A percentile compares a stretch with the other conserved stretches of the same genome.
Conservation (phyloP, 2,888 invertebrate genomes). For the Vanessa cardui region DNA sequence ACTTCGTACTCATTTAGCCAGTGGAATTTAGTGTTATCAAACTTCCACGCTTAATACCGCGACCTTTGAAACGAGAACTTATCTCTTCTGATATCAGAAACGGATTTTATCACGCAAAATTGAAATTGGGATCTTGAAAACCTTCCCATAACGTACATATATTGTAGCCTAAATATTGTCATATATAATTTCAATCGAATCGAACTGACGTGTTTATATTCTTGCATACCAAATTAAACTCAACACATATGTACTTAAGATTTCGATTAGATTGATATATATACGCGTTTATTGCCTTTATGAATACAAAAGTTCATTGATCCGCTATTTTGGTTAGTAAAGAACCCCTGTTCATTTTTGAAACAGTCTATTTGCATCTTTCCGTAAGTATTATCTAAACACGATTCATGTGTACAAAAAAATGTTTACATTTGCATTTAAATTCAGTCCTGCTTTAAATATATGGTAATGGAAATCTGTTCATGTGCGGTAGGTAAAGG, state of each 20-base stretch:
- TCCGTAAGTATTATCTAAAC: slow-evolving; percentile 58
- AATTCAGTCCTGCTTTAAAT: slow-evolving; percentile 35
- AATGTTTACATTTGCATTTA: slow-evolving; percentile 38
- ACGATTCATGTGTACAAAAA: slow-evolving; percentile 39
- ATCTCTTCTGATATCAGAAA: slow-evolving; percentile 58
- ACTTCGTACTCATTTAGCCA: slow-evolving; percentile 46
- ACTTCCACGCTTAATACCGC: slow-evolving; percentile 62
- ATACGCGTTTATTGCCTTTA: slow-evolving; percentile 29
- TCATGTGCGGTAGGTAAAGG: slow-evolving; percentile 23
- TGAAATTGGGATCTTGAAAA: slow-evolving; percentile 39
- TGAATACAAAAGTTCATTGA: slow-evolving; percentile 38
- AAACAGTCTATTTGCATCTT: slow-evolving; percentile 70
- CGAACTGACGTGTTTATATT: slow-evolving; percentile 7
- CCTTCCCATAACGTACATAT: slow-evolving; percentile 1
- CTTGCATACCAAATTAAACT: slow-evolving; percentile 7
- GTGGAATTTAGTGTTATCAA: slow-evolving; percentile 63
- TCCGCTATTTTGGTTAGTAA: slow-evolving; percentile 61
- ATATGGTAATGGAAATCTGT: slow-evolving; percentile 36
- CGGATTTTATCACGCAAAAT: slow-evolving; percentile 52
- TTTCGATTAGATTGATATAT: slow-evolving; percentile 2
- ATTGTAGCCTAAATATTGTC: slow-evolving; percentile 10
- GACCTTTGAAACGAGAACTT: slow-evolving; percentile 53
- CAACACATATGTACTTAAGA: slow-evolving; percentile 6
- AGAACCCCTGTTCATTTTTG: slow-evolving; percentile 69
- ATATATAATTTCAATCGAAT: slow-evolving; percentile 24